A percentile compares a stretch with the other conserved stretches of the same genome.
phyloP scores from a whole-genome alignment of 2,113 vertebrate genomes.

The human (Homo sapiens) region DNA sequence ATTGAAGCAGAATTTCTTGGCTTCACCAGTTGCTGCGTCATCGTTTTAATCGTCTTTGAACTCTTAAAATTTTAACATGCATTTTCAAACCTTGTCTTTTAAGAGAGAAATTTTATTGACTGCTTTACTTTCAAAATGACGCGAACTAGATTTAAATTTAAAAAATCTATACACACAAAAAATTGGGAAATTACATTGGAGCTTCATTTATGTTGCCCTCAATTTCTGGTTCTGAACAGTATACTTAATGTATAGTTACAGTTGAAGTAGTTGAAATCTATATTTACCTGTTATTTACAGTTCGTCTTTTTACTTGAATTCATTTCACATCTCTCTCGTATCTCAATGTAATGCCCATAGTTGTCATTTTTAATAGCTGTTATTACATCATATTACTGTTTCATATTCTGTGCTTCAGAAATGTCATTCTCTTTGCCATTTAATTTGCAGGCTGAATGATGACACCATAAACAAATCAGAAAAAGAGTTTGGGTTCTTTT shows the following conservation, averaged over 20 bases:
- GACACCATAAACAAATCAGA: not conserved
- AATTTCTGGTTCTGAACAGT: not conserved
- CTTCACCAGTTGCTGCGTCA: constrained; percentile 81
- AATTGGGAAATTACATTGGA: not conserved
- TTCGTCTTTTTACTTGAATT: not conserved
- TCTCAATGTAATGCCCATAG: not conserved
- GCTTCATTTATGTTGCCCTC: not conserved
- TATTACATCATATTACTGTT: not conserved
- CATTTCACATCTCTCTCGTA: not conserved
- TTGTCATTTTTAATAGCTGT: not conserved
- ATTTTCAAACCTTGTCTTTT: constrained; percentile 48
- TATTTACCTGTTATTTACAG: not conserved
- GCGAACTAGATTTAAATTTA: constrained; percentile 44
- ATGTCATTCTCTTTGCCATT: constrained; percentile 6
- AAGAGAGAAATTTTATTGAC: constrained; percentile 43
- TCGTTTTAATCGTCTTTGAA: constrained; percentile 69
- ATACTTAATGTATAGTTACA: not conserved
- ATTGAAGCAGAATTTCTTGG: constrained; percentile 77
- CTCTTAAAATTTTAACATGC: constrained; percentile 64
- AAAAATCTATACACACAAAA: not conserved
- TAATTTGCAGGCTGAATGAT: not conserved
- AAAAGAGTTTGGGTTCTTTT: not conserved
- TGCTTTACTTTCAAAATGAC: constrained; percentile 4
- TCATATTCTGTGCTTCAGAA: not conserved
- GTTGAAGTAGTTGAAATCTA: not conserved